These are phyloP conservation scores for Pollenia griseotomentosa DNA, from an alignment of 2,888 invertebrate species.

Conservation along the genomic window DNA sequence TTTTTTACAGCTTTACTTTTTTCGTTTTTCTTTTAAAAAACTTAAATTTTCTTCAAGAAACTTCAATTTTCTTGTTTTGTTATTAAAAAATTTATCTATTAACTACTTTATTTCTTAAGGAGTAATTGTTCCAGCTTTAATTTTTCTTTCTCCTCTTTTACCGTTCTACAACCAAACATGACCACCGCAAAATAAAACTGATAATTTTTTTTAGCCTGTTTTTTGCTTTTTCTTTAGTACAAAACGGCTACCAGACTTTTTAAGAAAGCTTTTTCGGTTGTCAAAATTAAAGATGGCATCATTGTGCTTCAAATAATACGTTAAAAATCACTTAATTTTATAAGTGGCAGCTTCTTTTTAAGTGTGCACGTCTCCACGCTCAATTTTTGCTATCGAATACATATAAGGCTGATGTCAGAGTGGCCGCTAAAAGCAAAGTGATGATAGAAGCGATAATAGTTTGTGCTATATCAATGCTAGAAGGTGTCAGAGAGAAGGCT, in stretches of 20 bases:
- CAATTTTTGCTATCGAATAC: no score
- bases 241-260: constrained; percentile 6
- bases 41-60: not conserved
- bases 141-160: constrained; percentile 17
- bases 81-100: not conserved
- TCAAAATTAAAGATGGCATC: not conserved
- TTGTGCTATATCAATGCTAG: no score
- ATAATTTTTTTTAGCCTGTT: constrained; percentile 43
- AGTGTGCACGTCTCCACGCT: no score
- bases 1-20: not conserved
- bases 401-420: no score
- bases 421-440: no score
- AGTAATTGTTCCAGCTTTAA: constrained; percentile 28
- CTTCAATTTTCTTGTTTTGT: constrained; percentile 17
- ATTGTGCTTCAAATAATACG: no score
- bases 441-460: no score
- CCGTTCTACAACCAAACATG: constrained; percentile 60
- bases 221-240: constrained; percentile 30
- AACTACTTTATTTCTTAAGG: constrained; percentile 24
- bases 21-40: no score
- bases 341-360: no score
- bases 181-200: constrained; percentile 71
- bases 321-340: no score
- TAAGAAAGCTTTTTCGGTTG: not conserved
- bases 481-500: no score